Evolutionary conservation across 2,113 vertebrate species (phyloP), one percentile per base, ranked within the genome.

Genomic region (Mohoua ochrocephala): DNA sequence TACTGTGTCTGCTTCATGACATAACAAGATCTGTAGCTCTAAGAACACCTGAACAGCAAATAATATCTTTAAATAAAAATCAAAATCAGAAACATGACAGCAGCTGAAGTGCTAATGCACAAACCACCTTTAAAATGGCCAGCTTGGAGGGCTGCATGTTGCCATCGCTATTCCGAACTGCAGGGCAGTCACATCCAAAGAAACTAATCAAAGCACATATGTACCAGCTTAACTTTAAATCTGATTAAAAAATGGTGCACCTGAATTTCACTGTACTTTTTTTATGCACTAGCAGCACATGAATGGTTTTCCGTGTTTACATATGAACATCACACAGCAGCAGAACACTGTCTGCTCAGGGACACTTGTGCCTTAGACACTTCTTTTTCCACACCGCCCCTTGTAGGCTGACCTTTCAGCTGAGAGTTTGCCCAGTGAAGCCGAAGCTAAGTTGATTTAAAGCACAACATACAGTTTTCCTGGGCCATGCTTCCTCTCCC

Each of bases 281-380:
- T 57, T 33, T 42, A 84, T 54, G 24, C 27, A 27, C 21, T 63
- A 49, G 9, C 21, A 85, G 35, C 35, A 47, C 15, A 28, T 45
- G 3, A 84, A 77, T 27, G 11, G 26, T 71, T 80, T 76, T 49
- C 42, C 37, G 1, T 33, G 17, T 22, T 83, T 18, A 44, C 12
- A 27, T 21, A 23, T 9, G 21, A 91, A 70, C 8, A 41, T 15
- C 24, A 41, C 31, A 44, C 11, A 91, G 33, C 31, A 84, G 33
- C 12, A 79, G 42, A 82, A 54, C n/a, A 35, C 0, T 19, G 11
- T 22, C 39, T 81, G 50, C 57, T 74, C 24, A 13, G 7, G 26
- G 11, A 49, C 7, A 13, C 0, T 0, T 30, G 0, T 69, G 49
- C 33, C 42, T 30, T 13, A 74, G 70, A 47, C 60, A 31, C 14